A percentile compares a stretch with the other conserved stretches of the same genome.
phyloP scores from a whole-genome alignment of 2,888 invertebrate genomes.

The Agrotis clavis region DNA sequence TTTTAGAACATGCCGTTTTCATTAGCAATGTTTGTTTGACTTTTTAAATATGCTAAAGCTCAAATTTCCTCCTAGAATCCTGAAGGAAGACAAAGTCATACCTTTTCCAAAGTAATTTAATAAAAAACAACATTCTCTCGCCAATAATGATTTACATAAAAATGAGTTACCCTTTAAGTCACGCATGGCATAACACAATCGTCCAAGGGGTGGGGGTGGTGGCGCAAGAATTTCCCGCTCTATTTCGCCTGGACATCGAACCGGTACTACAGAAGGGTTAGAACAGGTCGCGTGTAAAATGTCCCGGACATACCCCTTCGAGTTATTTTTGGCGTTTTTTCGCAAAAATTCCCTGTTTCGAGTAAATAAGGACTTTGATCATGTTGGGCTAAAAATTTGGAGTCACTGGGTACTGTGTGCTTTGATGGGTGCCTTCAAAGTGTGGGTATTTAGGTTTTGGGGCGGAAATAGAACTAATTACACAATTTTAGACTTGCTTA shows the following conservation, averaged over 20 bases:
- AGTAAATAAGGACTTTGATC: conserved; percentile 49
- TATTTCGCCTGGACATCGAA: conserved; percentile 78
- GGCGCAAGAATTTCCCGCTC: conserved; percentile 74
- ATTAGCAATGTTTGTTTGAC: too few relatives aligned
- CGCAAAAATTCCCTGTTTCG: conserved; percentile 30
- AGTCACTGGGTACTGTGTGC: conserved; percentile 39
- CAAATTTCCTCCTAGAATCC: too few relatives aligned
- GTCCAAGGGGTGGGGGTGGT: conserved; percentile 61
- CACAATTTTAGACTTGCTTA: not conserved
- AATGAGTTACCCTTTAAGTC: conserved; percentile 53
- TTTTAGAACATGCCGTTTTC: too few relatives aligned
- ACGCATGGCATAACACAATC: conserved; percentile 67
- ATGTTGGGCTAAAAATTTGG: conserved; percentile 23
- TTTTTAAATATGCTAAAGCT: too few relatives aligned
- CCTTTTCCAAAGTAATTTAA: conserved; percentile 34
- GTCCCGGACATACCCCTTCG: conserved; percentile 60
- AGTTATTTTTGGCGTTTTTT: conserved; percentile 64
- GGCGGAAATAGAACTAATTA: not conserved
- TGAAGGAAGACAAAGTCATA: too few relatives aligned
- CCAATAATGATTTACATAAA: conserved; percentile 63
- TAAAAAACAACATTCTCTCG: conserved; percentile 37
- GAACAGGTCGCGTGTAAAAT: conserved; percentile 76
- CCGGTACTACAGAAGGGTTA: conserved; percentile 68
- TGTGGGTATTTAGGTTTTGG: conserved; percentile 1
- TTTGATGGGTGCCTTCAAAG: conserved; percentile 34